phyloP scores from a whole-genome alignment of 2,113 vertebrate genomes.

The Morphnarchus princeps region DNA sequence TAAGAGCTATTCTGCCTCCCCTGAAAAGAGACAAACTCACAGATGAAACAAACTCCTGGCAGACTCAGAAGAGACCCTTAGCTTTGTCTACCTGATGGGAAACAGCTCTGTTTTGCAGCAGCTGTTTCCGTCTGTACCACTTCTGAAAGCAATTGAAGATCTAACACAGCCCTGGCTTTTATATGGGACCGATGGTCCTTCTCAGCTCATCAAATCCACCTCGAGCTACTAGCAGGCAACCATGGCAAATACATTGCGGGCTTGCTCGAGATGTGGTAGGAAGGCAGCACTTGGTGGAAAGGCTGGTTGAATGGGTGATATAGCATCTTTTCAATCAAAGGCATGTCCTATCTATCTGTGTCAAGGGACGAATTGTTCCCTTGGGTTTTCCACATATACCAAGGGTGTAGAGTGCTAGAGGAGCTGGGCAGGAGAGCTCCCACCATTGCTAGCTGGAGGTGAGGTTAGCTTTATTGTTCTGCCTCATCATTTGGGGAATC shows the following conservation, averaged over 20 bases:
- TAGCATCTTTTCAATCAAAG: neutral
- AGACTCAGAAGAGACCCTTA: neutral
- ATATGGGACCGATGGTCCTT: neutral
- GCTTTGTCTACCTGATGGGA: neutral
- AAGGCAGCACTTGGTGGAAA: neutral
- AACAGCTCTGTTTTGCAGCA: neutral
- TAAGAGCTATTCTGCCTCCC: neutral
- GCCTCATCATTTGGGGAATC: neutral
- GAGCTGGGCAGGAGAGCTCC: neutral
- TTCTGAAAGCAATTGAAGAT: neutral
- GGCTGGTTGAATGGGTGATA: neutral
- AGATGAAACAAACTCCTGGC: neutral
- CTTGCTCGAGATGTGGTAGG: neutral
- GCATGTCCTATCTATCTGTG: neutral
- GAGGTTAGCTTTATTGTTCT: neutral
- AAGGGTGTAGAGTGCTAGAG: neutral
- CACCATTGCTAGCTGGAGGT: neutral
- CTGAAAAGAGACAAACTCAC: neutral
- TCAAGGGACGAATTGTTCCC: fast-evolving
- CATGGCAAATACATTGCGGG: neutral
- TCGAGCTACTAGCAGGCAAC: neutral
- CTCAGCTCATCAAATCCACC: neutral
- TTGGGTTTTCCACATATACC: neutral
- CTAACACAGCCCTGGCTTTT: neutral
- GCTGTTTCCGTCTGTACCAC: neutral